Evolutionary conservation across 35 echinoderm and acorn worm species (phyloP), one percentile per base, ranked within the genome.

Genomic region (Chiridota heheva): DNA sequence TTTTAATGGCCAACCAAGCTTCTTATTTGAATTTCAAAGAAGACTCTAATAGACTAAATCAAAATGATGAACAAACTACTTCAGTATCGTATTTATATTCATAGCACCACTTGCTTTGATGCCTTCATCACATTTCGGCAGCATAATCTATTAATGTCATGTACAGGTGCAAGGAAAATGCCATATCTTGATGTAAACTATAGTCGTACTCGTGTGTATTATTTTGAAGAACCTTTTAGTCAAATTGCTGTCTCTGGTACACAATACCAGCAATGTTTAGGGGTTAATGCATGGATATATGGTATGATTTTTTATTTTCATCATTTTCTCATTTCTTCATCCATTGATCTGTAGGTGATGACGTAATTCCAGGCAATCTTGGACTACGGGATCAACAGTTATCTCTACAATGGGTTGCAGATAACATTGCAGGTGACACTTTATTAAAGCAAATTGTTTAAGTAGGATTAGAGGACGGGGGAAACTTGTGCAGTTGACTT

Each of bases 311-410:
- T 24, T 56, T 56, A 24, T 18, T 10, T 51, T 7, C 7, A 10
- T 51, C 46, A 10, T 10, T 10, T 7, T 10, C n/a, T 51, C n/a
- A 51, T 51, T 51, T 10, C 46, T 10, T 51, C 30, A 4, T 70
- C 36, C 0, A 20, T 40, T 70, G 16, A 6, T 45, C 30, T 25
- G 35, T 46, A 89, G 86, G 51, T 5, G 88, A 91, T 60, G 81
- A 84, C 35, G 63, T 39, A 36, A 32, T 80, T 25, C 70, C 81
- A 12, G 80, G 63, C 22, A 83, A 83, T 36, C 22, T 83, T 25
- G 80, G 80, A 31, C 63, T 83, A n/a, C 17, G 7, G 44, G 80
- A 83, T 55, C 80, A 83, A 70, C 80, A 55, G 30, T 44, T 69
- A 51, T 62, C 80, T 33, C 24, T 83, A 20, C 49, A 83, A 32